Conservation (phyloP, 2,113 vertebrate species). For the Morphnarchus princeps region DNA sequence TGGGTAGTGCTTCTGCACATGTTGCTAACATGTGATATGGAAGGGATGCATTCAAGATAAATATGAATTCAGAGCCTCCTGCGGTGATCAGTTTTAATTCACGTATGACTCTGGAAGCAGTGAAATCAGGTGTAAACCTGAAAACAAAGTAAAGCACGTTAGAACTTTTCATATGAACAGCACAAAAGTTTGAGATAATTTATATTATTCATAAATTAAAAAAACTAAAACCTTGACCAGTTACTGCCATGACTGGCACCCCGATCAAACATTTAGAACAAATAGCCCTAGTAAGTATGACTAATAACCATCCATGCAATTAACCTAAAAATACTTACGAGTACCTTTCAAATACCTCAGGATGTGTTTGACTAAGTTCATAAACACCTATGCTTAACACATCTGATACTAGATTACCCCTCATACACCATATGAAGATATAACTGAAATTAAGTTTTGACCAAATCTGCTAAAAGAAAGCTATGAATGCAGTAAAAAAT, state of each 20-base stretch:
- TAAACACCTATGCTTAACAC: not conserved
- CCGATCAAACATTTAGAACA: not conserved
- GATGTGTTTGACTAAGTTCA: not conserved
- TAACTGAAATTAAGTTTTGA: not conserved
- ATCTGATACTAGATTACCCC: not conserved
- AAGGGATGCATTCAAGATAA: slow-evolving; percentile 92
- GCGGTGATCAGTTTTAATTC: slow-evolving; percentile 90
- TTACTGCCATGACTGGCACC: not conserved
- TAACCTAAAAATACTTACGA: not conserved
- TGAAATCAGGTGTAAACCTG: slow-evolving; percentile 99
- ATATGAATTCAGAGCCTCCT: slow-evolving; percentile 92
- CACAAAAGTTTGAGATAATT: not conserved
- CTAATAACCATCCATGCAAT: not conserved
- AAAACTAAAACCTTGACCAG: not conserved
- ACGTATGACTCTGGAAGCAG: slow-evolving; percentile 93
- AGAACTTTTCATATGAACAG: not conserved
- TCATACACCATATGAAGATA: not conserved
- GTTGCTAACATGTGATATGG: slow-evolving; percentile 95
- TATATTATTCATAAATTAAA: not conserved
- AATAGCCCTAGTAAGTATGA: not conserved
- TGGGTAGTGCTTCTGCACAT: slow-evolving; percentile 91
- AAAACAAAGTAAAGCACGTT: not conserved
- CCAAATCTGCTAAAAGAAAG: not conserved
- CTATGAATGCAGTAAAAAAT: not conserved
- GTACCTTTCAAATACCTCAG: not conserved